These are phyloP conservation scores for Prionailurus viverrinus DNA, from an alignment of 2,113 vertebrate genomes.

Conservation along the genomic window DNA sequence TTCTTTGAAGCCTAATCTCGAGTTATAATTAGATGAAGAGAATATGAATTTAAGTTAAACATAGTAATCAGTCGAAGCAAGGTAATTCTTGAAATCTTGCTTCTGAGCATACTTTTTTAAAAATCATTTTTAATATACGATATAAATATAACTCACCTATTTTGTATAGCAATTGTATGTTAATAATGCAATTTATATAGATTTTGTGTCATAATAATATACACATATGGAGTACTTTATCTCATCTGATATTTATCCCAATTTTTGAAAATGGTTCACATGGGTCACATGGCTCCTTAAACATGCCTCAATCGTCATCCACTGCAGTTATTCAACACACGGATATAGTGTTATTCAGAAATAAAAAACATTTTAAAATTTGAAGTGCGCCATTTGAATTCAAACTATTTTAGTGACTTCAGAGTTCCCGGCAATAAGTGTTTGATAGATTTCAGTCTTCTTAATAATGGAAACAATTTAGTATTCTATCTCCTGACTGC, in stretches of 20 bases:
- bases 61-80: background rate
- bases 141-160: background rate
- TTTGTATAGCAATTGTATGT: background rate
- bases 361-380: background rate
- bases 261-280: background rate
- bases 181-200: background rate
- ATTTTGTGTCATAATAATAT: background rate
- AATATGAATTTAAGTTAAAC: background rate
- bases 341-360: background rate
- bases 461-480: background rate
- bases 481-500: background rate
- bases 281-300: background rate
- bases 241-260: background rate
- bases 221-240: background rate
- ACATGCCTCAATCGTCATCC: too few relatives aligned
- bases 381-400: background rate
- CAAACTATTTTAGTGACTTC: background rate
- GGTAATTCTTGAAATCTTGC: background rate
- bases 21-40: background rate
- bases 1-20: background rate
- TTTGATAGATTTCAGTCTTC: slow-evolving; percentile 7
- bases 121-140: background rate
- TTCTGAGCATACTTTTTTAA: background rate
- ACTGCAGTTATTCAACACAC: background rate
- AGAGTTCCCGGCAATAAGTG: background rate